Conservation (phyloP, 1,140 invertebrate genomes). For the Meloidogyne hapla region DNA sequence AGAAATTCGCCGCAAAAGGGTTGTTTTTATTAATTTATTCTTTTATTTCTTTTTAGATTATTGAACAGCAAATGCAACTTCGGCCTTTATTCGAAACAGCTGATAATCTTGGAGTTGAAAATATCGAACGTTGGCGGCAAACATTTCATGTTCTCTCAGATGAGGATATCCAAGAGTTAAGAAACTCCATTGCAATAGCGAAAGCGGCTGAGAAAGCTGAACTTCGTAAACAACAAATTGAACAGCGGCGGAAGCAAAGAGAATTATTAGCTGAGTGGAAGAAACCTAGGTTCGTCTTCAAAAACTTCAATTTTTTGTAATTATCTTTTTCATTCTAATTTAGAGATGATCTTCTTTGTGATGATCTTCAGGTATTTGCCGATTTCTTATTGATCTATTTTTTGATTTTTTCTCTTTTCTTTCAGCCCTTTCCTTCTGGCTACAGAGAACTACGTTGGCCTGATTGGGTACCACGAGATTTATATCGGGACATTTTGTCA, state of each 20-base stretch:
- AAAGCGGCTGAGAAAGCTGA: constrained; percentile 21
- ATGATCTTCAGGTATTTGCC: constrained; percentile 45
- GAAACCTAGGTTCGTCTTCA: constrained; percentile 28
- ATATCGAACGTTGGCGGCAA: constrained; percentile 34
- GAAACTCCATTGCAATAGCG: constrained; percentile 22
- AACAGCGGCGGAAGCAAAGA: constrained; percentile 26
- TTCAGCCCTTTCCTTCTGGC: constrained; percentile 35
- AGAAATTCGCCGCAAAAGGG: not conserved
- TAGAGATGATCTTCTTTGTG: constrained; percentile 38
- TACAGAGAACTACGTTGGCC: constrained; percentile 29
- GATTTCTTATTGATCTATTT: not conserved
- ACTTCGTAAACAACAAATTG: constrained; percentile 20
- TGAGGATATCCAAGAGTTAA: constrained; percentile 24
- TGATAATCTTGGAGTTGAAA: constrained; percentile 27
- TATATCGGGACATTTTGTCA: constrained; percentile 30
- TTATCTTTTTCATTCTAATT: not conserved
- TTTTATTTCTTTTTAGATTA: constrained; percentile 28
- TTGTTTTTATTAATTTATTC: not conserved
- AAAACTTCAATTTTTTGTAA: too few species aligned
- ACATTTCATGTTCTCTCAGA: constrained; percentile 17
- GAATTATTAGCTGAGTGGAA: constrained; percentile 19
- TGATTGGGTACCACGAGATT: constrained; percentile 28
- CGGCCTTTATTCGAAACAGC: constrained; percentile 33
- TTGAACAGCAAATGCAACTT: constrained; percentile 34
- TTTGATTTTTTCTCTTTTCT: not conserved